Conservation (phyloP, 2,113 vertebrate species). For the Zosterops hypoxanthus region DNA sequence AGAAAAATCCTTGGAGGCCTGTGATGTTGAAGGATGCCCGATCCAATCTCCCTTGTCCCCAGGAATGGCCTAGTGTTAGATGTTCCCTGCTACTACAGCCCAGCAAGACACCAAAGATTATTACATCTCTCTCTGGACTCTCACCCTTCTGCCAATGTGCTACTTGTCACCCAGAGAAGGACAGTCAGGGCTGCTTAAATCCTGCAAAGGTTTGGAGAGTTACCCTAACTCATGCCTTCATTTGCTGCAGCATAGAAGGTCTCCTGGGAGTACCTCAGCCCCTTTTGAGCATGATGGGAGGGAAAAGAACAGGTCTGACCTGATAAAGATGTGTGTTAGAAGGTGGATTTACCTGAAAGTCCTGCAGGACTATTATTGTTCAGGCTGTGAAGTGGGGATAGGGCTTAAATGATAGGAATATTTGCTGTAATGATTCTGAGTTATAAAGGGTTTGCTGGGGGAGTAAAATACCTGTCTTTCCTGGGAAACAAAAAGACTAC, state of each 20-base stretch:
- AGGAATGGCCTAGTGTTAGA: neutral
- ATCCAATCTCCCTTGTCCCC: neutral
- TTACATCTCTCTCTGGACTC: fast-evolving
- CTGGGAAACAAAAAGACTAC: neutral
- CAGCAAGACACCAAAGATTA: neutral
- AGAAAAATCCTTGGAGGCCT: neutral
- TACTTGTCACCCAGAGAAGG: neutral
- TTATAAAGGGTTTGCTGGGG: neutral
- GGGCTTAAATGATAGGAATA: neutral
- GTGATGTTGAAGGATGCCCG: neutral
- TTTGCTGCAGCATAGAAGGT: neutral
- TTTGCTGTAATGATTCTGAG: neutral
- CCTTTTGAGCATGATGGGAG: neutral
- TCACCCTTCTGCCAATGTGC: neutral
- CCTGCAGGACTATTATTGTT: neutral
- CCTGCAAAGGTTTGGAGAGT: neutral
- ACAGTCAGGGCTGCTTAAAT: neutral
- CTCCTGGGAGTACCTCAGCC: neutral
- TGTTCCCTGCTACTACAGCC: neutral
- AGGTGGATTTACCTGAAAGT: neutral
- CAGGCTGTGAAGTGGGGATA: neutral
- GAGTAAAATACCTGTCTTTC: neutral
- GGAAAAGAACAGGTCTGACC: neutral
- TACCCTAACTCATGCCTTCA: neutral
- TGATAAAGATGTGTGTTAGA: neutral